phyloP scores from a whole-genome alignment of 2,888 invertebrate genomes.

The Sinohyriopsis cumingii region DNA sequence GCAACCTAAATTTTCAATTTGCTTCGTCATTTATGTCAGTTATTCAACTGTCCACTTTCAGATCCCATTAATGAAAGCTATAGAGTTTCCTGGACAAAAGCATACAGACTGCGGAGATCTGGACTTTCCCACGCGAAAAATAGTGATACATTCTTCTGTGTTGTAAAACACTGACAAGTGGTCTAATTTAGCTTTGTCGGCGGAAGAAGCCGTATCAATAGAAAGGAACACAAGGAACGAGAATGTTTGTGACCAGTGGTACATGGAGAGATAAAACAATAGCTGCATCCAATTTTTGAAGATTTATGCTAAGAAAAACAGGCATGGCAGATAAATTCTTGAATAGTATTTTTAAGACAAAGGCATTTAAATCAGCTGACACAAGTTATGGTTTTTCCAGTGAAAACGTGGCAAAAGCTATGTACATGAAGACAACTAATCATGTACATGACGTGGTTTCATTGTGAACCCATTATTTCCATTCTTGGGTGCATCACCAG shows the following conservation, averaged over 20 bases:
- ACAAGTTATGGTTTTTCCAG: constrained; percentile 13
- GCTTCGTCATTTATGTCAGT: no score
- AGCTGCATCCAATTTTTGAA: constrained; percentile 22
- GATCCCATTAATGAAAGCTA: constrained; percentile 8
- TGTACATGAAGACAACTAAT: constrained; percentile 15
- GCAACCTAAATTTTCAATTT: no score
- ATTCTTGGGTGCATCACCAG: no score
- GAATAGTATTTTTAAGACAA: not conserved
- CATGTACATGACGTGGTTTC: constrained; percentile 36
- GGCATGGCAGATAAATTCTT: no score
- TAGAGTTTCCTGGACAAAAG: not conserved
- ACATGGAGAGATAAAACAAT: constrained; percentile 4
- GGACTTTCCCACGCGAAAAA: no score
- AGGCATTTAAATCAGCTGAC: constrained; percentile 9
- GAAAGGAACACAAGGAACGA: constrained; percentile 15
- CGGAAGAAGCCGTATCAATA: not conserved
- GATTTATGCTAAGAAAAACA: not conserved
- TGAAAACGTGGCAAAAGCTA: constrained; percentile 13
- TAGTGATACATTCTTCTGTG: no score
- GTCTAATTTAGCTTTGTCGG: not conserved
- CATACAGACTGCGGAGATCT: no score
- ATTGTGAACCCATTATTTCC: no score
- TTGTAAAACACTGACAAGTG: no score
- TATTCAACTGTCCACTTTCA: no score
- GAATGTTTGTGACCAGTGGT: constrained; percentile 8